A percentile compares a stretch with the other conserved stretches of the same genome.
These are phyloP conservation scores for Cyprinus carpio DNA, from an alignment of 2,113 vertebrate genomes.

Conservation along the genomic window DNA sequence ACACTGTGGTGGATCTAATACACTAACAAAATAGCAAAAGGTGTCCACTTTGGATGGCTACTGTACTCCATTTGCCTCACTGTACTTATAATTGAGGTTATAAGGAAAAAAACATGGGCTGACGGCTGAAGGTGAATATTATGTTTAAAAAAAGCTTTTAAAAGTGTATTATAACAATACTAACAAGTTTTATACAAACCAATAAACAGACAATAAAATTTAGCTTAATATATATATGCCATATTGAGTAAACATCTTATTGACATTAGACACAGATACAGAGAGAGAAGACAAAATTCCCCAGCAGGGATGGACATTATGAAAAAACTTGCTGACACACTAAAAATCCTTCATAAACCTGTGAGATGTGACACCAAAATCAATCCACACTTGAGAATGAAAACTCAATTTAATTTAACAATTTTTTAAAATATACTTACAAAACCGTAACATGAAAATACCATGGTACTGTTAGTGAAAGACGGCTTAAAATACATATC, in stretches of 20 bases:
- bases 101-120: neutral
- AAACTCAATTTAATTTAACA: too few relatives aligned
- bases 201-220: neutral
- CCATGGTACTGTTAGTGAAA: neutral
- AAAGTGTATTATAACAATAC: neutral
- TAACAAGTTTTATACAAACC: neutral
- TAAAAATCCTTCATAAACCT: slow-evolving; percentile 29
- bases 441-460: neutral
- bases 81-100: neutral
- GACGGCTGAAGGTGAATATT: neutral
- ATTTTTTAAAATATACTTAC: neutral
- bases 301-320: slow-evolving; percentile 14
- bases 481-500: neutral
- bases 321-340: slow-evolving; percentile 10
- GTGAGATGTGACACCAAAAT: slow-evolving; percentile 30
- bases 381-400: slow-evolving; percentile 31
- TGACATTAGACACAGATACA: neutral
- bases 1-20: neutral
- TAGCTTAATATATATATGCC: neutral
- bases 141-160: neutral
- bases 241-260: neutral
- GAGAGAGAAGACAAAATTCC: neutral
- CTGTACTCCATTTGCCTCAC: neutral
- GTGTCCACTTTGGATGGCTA: neutral
- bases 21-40: neutral